phyloP scores from a whole-genome alignment of 2,888 invertebrate species.

The Drosophila emarginata region DNA sequence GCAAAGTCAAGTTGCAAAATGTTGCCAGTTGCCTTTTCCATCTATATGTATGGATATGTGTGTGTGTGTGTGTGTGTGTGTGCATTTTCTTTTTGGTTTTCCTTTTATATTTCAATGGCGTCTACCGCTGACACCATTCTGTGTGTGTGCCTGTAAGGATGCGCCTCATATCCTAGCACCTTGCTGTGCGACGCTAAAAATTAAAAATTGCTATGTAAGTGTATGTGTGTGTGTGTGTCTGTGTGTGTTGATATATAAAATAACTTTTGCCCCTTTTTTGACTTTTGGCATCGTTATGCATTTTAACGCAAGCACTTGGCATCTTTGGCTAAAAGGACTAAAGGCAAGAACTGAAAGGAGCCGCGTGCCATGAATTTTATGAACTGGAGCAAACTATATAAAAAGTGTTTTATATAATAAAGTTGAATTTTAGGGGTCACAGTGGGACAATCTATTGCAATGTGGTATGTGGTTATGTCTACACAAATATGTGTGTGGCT shows the following conservation, averaged over 20 bases:
- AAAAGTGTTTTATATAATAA: conserved; percentile 37
- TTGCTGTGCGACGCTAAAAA: conserved; percentile 30
- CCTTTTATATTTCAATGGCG: conserved; percentile 54
- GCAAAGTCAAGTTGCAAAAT: conserved; percentile 58
- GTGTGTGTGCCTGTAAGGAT: conserved; percentile 25
- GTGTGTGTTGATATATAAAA: conserved; percentile 40
- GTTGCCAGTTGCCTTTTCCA: conserved; percentile 69
- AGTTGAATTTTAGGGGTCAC: conserved; percentile 33
- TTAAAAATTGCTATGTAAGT: conserved; percentile 48
- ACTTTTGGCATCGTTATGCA: conserved; percentile 63
- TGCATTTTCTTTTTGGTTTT: conserved; percentile 4
- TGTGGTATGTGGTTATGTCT: background rate
- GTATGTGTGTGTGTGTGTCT: background rate
- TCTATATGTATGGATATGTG: conserved; percentile 8
- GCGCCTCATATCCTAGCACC: conserved; percentile 11
- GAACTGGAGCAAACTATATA: conserved; percentile 17
- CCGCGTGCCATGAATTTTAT: conserved; percentile 49
- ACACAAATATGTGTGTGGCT: background rate
- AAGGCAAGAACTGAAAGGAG: conserved; percentile 33
- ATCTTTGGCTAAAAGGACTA: conserved; percentile 31
- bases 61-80: conserved; percentile 20
- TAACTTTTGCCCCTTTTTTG: conserved; percentile 66
- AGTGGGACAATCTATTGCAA: conserved; percentile 30
- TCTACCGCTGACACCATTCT: conserved; percentile 69
- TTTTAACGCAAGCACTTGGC: conserved; percentile 50